These are phyloP conservation scores for Ommatoiulus sabulosus DNA, from an alignment of 2,888 invertebrate genomes.

Conservation along the genomic window DNA sequence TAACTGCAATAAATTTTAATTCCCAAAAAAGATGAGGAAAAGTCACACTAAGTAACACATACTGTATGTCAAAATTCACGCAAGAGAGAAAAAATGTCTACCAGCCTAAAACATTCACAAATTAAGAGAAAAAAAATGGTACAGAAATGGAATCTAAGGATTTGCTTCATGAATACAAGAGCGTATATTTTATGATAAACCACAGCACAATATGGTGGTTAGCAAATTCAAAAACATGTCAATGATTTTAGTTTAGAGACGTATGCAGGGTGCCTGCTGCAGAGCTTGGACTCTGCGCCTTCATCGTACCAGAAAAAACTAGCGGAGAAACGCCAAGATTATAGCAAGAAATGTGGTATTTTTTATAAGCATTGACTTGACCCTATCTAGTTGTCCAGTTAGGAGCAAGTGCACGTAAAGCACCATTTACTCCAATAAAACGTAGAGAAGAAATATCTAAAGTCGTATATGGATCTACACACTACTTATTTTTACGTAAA, in stretches of 20 bases:
- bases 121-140: not conserved
- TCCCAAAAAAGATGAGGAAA: constrained; percentile 32
- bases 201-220: not conserved
- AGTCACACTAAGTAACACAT: not conserved
- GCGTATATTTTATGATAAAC: not conserved
- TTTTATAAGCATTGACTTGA: not conserved
- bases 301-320: not conserved
- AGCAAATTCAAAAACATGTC: not conserved
- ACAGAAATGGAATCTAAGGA: constrained; percentile 3
- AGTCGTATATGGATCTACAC: not conserved
- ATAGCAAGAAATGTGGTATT: not conserved
- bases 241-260: not conserved
- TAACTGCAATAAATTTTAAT: constrained; percentile 40
- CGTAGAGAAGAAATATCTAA: not conserved
- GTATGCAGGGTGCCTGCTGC: too few relatives aligned
- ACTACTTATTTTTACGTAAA: not conserved
- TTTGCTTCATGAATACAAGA: not conserved
- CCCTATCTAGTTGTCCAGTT: not conserved
- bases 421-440: not conserved
- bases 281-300: not conserved
- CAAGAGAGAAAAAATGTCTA: not conserved
- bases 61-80: not conserved
- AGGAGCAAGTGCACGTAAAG: not conserved
- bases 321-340: not conserved
- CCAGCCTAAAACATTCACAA: not conserved